Evolutionary conservation across 2,113 vertebrate species (phyloP).

Genomic region (Chaetorhynchus papuensis): DNA sequence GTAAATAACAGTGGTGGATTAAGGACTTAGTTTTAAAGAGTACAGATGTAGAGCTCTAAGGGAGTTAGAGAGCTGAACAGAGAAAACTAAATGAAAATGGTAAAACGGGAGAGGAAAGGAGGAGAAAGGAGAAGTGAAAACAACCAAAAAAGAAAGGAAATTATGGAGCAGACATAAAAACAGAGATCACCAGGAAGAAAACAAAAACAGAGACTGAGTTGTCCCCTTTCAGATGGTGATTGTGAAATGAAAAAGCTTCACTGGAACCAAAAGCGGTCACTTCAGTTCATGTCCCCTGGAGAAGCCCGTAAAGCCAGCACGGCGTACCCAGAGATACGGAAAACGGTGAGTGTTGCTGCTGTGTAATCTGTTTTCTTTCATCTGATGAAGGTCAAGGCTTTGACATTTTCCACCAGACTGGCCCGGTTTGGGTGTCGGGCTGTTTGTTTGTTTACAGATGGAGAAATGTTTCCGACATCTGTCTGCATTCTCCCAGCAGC

Average conservation of each 20-base stretch:
- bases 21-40: not conserved
- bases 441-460: conserved; percentile 59
- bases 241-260: not conserved
- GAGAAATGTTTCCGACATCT: conserved; percentile 41
- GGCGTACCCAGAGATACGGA: not conserved
- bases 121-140: not conserved
- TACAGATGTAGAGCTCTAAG: not conserved
- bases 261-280: not conserved
- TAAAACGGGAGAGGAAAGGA: not conserved
- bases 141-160: not conserved
- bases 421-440: not conserved
- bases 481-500: conserved; percentile 28
- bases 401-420: conserved; percentile 51
- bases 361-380: not conserved
- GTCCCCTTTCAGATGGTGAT: not conserved
- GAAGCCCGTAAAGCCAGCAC: not conserved
- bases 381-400: not conserved
- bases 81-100: not conserved
- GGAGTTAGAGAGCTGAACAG: not conserved
- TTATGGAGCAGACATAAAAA: not conserved
- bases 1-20: not conserved
- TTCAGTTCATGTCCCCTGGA: not conserved
- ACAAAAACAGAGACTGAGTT: not conserved
- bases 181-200: not conserved
- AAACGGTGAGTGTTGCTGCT: not conserved